Base-by-base conservation (phyloP, 2,113 vertebrate species). In the Desmodus rotundus region DNA sequence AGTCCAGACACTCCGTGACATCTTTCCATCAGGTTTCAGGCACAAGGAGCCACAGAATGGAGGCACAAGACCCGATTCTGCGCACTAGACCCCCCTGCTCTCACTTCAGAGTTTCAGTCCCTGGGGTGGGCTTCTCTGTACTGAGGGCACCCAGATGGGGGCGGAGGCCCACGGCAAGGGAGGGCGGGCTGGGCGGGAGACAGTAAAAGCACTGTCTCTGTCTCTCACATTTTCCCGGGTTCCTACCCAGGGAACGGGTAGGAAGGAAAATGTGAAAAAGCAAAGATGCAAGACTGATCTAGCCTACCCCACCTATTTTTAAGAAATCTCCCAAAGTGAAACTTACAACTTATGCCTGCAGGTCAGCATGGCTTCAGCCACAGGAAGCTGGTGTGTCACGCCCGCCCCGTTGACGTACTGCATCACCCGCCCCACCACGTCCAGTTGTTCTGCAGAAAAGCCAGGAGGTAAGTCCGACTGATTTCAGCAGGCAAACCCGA, bases 311-410 rank as follows among this genome's bases (percentile, higher is more conserved):
- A 15, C 3, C 41, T 16, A 3, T n/a, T 47, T 22, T 6, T 17
- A 54, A 36, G 43, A 72, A 52, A 43, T 4, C 16, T 24, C 8
- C 13, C 58, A 3, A 20, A 68, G 45, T 38, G 38, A 50, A 15
- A 98, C 99, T 99, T 97, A 99, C 99, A 98, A 99, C 96, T 98
- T 99, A 97, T 99, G 99, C 85, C 99, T 99, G 98, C 99, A 99
- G 97, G 99, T 99, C 80, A 99, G 98, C 99, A 99, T 99, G 97
- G 99, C 99, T 93, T 99, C 99, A 0, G 99, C 99, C 67, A 99
- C 99, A 0, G 99, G 99, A 56, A 99, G 98, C 98, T 99, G 99
- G 97, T 99, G 99, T 0, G 99, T 99, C 22, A 98, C 97, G 0
- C 98, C 98, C 0, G 99, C 99, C 4, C 99, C 99, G 3, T 85